Evolutionary conservation across 1,140 invertebrate genomes (phyloP).

Genomic region (Babylonia areolata): DNA sequence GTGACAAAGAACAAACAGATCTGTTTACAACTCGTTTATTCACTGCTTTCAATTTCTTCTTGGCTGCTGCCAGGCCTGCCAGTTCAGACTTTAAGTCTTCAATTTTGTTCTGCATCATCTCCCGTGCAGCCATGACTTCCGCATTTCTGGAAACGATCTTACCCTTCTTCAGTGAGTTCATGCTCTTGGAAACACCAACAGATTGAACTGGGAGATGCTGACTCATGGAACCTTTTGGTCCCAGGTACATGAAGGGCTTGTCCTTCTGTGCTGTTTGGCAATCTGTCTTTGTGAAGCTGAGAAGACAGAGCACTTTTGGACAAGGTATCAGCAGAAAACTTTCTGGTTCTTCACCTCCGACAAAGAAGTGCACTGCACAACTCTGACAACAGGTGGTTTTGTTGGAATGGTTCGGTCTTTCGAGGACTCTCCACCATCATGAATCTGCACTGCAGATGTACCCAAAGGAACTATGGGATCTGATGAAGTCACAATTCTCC

Average conservation of each 20-base stretch:
- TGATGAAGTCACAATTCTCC: background rate
- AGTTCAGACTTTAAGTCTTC: background rate
- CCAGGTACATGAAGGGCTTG: background rate
- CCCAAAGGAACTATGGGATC: background rate
- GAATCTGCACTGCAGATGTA: background rate
- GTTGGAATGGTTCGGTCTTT: background rate
- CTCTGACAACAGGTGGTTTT: background rate
- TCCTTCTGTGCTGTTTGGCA: background rate
- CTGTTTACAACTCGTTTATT: background rate
- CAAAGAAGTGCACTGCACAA: background rate
- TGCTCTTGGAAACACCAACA: background rate
- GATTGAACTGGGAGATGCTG: background rate
- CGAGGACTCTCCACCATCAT: background rate
- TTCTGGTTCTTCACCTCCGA: background rate
- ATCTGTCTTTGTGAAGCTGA: no score
- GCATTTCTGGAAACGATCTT: background rate
- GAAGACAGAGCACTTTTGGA: background rate
- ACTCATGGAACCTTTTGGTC: background rate
- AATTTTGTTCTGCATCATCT: conserved; percentile 17
- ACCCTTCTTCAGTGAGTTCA: background rate
- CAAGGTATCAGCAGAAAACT: background rate
- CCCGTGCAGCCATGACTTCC: conserved; percentile 5
- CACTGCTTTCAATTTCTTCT: background rate
- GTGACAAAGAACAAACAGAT: background rate
- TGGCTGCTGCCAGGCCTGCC: conserved; percentile 1